A percentile compares a stretch with the other conserved stretches of the same genome.
Evolutionary conservation across 2,888 invertebrate genomes (phyloP).

Genomic region (Pycnomerus fuliginosus): DNA sequence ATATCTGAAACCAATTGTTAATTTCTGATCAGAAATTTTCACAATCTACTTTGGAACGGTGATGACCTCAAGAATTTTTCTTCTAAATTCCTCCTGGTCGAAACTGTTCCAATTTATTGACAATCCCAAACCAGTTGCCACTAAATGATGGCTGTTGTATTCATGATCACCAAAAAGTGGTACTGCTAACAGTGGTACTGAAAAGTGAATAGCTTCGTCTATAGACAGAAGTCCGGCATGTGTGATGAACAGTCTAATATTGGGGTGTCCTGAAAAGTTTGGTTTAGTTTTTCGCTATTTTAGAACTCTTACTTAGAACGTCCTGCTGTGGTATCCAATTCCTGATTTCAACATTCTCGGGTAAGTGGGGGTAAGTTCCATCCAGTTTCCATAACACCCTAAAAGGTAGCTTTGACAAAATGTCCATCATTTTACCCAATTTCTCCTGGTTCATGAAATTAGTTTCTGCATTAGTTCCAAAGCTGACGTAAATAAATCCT

Average conservation of each 20-base stretch:
- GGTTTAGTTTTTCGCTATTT: not conserved
- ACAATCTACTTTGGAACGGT: slow-evolving; percentile 34
- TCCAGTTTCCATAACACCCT: slow-evolving; percentile 53
- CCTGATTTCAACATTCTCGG: slow-evolving; percentile 47
- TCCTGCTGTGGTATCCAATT: slow-evolving; percentile 53
- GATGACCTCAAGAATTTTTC: slow-evolving; percentile 33
- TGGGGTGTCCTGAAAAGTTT: slow-evolving; percentile 29
- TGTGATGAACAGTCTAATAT: slow-evolving; percentile 36
- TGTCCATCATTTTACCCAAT: slow-evolving; percentile 40
- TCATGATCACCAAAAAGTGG: slow-evolving; percentile 39
- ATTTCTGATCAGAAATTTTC: too few species aligned
- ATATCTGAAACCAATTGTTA: slow-evolving; percentile 28
- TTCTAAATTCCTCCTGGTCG: slow-evolving; percentile 33
- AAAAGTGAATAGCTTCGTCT: slow-evolving; percentile 35
- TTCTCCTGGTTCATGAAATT: slow-evolving; percentile 39
- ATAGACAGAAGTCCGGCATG: slow-evolving; percentile 39
- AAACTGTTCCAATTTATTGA: slow-evolving; percentile 30
- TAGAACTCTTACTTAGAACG: slow-evolving; percentile 37
- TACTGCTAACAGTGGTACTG: slow-evolving; percentile 38
- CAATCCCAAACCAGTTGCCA: slow-evolving; percentile 29
- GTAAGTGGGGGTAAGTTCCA: slow-evolving; percentile 37
- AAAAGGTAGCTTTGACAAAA: slow-evolving; percentile 49
- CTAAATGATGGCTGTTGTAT: slow-evolving; percentile 33
- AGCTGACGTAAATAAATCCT: slow-evolving; percentile 51
- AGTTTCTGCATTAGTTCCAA: slow-evolving; percentile 51